These are phyloP conservation scores for Gastrophryne carolinensis DNA, from an alignment of 2,797 vertebrate species.

Conservation along the genomic window DNA sequence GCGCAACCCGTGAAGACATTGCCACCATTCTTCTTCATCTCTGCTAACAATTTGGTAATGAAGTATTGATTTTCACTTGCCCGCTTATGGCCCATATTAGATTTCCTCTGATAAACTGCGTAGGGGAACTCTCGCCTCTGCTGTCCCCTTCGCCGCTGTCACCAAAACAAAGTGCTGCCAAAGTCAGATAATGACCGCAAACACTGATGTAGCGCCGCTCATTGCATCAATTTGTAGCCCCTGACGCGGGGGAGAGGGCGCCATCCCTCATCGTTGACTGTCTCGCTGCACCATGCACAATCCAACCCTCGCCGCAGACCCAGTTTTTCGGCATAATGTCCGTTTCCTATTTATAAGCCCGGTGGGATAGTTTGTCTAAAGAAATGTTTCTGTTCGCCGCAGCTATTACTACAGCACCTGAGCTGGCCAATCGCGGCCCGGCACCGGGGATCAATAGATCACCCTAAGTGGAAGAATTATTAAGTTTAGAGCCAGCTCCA, in stretches of 20 bases:
- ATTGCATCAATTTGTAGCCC: conserved; percentile 96
- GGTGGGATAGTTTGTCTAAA: conserved; percentile 93
- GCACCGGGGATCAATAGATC: conserved; percentile 91
- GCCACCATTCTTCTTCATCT: conserved; percentile 92
- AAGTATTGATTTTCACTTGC: conserved; percentile 99
- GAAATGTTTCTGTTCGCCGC: conserved; percentile 97
- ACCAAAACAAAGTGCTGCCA: conserved; percentile 95
- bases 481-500: conserved; percentile 73
- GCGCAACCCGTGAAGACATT: conserved; percentile 84
- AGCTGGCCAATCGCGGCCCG: conserved; percentile 84
- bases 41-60: conserved; percentile 99
- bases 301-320: conserved; percentile 83
- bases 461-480: conserved; percentile 76
- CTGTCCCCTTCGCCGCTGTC: conserved; percentile 82
- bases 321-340: conserved; percentile 86
- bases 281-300: conserved; percentile 87
- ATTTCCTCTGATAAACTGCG: conserved; percentile 99
- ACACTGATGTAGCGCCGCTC: conserved; percentile 83
- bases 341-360: conserved; percentile 93
- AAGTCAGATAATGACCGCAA: conserved; percentile 92
- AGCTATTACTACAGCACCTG: conserved; percentile 96
- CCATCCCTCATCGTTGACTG: conserved; percentile 87
- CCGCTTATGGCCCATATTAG: conserved; percentile 97
- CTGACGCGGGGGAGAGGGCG: conserved; percentile 85
- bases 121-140: conserved; percentile 79